Percentiles rank a stretch among this genome's conserved stretches.
Evolutionary conservation across 1,140 invertebrate genomes (phyloP).

Genomic region (Psilanteris sp.): DNA sequence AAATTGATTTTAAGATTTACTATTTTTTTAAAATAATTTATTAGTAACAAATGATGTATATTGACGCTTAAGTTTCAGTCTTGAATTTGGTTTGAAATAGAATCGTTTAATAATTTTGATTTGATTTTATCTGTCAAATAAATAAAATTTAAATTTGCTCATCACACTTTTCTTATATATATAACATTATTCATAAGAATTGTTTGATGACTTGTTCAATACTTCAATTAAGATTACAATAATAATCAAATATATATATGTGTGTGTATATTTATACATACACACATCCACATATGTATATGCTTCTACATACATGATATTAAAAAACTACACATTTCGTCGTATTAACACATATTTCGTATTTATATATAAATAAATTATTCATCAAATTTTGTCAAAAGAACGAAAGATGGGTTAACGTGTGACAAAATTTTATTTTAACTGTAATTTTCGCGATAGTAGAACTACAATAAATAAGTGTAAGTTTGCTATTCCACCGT

Average conservation of each 20-base stretch:
- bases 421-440: slow-evolving; percentile 1
- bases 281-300: too few relatives aligned
- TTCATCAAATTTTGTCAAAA: too few relatives aligned
- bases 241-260: slow-evolving; percentile 31
- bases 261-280: too few relatives aligned
- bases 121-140: too few relatives aligned
- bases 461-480: slow-evolving; percentile 71
- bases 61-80: too few relatives aligned
- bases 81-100: too few relatives aligned
- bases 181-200: slow-evolving; percentile 18
- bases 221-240: slow-evolving; percentile 32
- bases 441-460: slow-evolving; percentile 30
- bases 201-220: slow-evolving; percentile 53
- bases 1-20: too few relatives aligned
- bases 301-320: slow-evolving; percentile 24
- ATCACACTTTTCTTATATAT: slow-evolving; percentile 21
- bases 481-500: slow-evolving; percentile 45
- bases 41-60: too few relatives aligned
- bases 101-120: too few relatives aligned
- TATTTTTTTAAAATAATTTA: too few relatives aligned
- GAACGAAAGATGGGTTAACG: slow-evolving; percentile 27
- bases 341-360: slow-evolving; percentile 7
- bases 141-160: too few relatives aligned
- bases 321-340: slow-evolving; percentile 18
- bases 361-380: slow-evolving; percentile 29